Percentiles rank a stretch among this genome's conserved stretches.
These are phyloP conservation scores for Polypedilum vanderplanki DNA, from an alignment of 1,140 invertebrate genomes.

Conservation along the genomic window DNA sequence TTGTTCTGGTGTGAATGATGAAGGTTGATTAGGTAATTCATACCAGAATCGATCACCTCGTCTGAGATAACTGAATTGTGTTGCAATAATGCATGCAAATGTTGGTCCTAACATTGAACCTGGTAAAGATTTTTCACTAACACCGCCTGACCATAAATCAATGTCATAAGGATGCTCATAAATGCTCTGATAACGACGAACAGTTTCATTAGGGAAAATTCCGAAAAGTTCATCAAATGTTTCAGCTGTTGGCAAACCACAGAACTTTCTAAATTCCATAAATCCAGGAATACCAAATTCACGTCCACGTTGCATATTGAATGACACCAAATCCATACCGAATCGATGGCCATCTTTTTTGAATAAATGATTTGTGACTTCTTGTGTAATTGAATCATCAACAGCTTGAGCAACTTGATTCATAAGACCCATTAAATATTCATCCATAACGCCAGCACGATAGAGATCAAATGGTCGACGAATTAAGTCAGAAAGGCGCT, in stretches of 20 bases:
- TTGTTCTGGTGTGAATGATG: slow-evolving; percentile 85
- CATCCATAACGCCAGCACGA: slow-evolving; percentile 80
- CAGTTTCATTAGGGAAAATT: slow-evolving; percentile 83
- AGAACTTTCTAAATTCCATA: slow-evolving; percentile 89
- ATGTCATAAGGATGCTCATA: slow-evolving; percentile 81
- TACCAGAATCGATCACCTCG: slow-evolving; percentile 96
- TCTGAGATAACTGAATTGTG: slow-evolving; percentile 87
- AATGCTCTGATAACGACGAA: slow-evolving; percentile 64
- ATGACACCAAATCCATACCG: slow-evolving; percentile 87
- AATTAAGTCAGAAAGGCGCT: slow-evolving; percentile 80
- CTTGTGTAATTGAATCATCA: slow-evolving; percentile 89
- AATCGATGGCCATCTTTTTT: slow-evolving; percentile 78
- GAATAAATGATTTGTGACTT: slow-evolving; percentile 87
- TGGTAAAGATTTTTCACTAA: slow-evolving; percentile 77
- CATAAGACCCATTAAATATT: slow-evolving; percentile 87
- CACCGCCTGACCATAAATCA: slow-evolving; percentile 88
- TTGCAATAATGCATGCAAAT: slow-evolving; percentile 92
- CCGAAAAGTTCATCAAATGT: slow-evolving; percentile 80
- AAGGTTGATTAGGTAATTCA: slow-evolving; percentile 85
- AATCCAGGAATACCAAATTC: slow-evolving; percentile 89
- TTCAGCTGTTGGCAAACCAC: slow-evolving; percentile 70
- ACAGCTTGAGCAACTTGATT: slow-evolving; percentile 92
- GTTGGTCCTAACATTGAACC: slow-evolving; percentile 90
- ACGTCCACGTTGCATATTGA: slow-evolving; percentile 89
- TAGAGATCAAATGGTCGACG: slow-evolving; percentile 85